Percentiles rank a stretch among this genome's conserved stretches.
These are phyloP conservation scores for Parascotia fuliginaria DNA, from an alignment of 2,888 invertebrate genomes.

Conservation along the genomic window DNA sequence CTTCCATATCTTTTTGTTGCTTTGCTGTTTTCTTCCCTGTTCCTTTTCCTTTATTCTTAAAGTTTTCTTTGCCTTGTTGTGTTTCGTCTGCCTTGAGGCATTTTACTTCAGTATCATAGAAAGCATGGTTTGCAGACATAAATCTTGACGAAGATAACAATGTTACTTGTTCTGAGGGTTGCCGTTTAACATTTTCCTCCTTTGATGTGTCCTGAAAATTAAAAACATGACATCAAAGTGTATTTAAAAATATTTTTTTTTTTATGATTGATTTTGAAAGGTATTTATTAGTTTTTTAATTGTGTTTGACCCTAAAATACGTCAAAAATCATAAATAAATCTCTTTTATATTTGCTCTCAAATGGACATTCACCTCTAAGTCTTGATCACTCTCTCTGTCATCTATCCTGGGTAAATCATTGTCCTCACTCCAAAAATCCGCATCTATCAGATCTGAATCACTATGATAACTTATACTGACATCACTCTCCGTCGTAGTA, in stretches of 20 bases:
- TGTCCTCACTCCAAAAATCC: slow-evolving; percentile 11
- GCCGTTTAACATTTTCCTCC: slow-evolving; percentile 8
- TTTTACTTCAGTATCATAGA: slow-evolving; percentile 13
- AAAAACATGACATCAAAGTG: slow-evolving; percentile 7
- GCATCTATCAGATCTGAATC: slow-evolving; percentile 10
- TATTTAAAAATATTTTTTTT: slow-evolving; percentile 8
- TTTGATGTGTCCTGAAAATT: slow-evolving; percentile 7
- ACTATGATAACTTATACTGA: slow-evolving; percentile 11
- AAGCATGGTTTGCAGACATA: slow-evolving; percentile 14
- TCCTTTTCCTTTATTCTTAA: slow-evolving; percentile 11
- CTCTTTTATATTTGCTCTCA: slow-evolving; percentile 10
- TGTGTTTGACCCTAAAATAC: slow-evolving; percentile 10
- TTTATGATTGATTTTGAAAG: slow-evolving; percentile 7
- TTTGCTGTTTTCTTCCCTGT: slow-evolving; percentile 8
- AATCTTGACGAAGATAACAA: slow-evolving; percentile 11
- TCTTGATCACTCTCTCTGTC: slow-evolving; percentile 11
- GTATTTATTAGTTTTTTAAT: slow-evolving; percentile 7
- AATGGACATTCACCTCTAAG: slow-evolving; percentile 12
- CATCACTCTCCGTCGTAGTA: slow-evolving; percentile 11
- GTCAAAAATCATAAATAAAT: slow-evolving; percentile 1
- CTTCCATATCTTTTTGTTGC: slow-evolving; percentile 9
- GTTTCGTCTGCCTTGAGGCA: slow-evolving; percentile 6
- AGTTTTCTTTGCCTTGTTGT: slow-evolving; percentile 7
- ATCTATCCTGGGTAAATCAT: slow-evolving; percentile 5
- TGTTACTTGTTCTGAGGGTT: slow-evolving; percentile 9